phyloP scores from a whole-genome alignment of 1,140 invertebrate species.

The Frieseomelitta varia region DNA sequence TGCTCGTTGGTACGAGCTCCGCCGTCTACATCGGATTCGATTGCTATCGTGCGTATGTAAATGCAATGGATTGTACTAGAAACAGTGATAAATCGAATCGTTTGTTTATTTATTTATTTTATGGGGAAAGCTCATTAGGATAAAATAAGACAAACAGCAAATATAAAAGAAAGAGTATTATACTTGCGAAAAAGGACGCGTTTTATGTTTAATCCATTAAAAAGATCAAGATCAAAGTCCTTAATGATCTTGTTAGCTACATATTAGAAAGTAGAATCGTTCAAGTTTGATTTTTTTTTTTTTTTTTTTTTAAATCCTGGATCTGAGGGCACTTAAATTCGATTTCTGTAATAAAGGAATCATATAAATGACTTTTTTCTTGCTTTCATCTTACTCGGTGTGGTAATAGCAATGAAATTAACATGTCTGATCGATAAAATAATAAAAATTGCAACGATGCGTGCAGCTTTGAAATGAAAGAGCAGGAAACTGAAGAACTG shows the following conservation, averaged over 20 bases:
- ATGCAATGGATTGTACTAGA: not conserved
- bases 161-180: no score
- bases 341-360: no score
- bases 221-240: no score
- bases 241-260: no score
- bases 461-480: not conserved
- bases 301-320: no score
- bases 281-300: no score
- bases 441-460: not conserved
- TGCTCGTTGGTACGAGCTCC: not conserved
- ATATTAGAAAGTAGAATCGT: no score
- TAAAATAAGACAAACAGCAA: no score
- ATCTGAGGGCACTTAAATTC: no score
- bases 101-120: not conserved
- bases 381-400: not conserved
- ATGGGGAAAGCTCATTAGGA: no score
- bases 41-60: not conserved
- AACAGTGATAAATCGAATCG: not conserved
- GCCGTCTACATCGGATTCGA: slow-evolving; percentile 19
- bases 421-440: not conserved
- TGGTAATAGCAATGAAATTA: not conserved
- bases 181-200: no score
- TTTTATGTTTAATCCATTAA: no score
- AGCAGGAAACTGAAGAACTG: slow-evolving; percentile 34
- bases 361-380: not conserved